Percentiles rank a stretch among this genome's conserved stretches.
These are phyloP conservation scores for Melanargia galathea DNA, from an alignment of 2,888 invertebrate genomes.

Conservation along the genomic window DNA sequence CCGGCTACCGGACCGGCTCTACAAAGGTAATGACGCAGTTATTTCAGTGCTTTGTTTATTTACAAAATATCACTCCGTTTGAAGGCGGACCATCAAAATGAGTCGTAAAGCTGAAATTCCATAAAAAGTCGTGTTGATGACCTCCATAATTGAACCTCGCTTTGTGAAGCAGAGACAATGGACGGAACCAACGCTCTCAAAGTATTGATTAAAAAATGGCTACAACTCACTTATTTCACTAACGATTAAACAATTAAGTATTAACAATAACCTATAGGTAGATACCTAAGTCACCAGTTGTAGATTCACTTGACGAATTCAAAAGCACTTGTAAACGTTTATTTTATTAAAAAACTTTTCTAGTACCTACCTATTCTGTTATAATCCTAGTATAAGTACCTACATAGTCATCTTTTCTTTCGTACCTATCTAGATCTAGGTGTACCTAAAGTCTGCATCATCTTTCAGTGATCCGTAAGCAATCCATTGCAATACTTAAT, in stretches of 20 bases:
- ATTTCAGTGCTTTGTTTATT: constrained; percentile 81
- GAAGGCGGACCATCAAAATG: constrained; percentile 82
- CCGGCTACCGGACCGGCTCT: constrained; percentile 72
- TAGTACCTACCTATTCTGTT: too few relatives aligned
- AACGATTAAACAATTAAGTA: background rate
- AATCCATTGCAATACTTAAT: too few relatives aligned
- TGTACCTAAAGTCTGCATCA: too few relatives aligned
- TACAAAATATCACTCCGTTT: constrained; percentile 83
- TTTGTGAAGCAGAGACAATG: constrained; percentile 79
- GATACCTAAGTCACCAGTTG: too few relatives aligned
- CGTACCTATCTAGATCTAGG: too few relatives aligned
- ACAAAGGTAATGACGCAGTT: constrained; percentile 80
- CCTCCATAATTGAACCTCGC: constrained; percentile 76
- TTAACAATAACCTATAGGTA: background rate
- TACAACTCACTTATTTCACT: constrained; percentile 29
- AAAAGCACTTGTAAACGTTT: too few relatives aligned
- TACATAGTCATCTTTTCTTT: too few relatives aligned
- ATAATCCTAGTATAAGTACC: too few relatives aligned
- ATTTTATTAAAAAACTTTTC: too few relatives aligned
- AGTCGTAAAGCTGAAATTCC: constrained; percentile 79
- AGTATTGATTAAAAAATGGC: constrained; percentile 64
- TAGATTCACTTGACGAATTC: too few relatives aligned
- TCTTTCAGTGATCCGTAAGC: too few relatives aligned
- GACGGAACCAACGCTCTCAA: constrained; percentile 63
- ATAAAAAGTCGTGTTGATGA: constrained; percentile 82